Evolutionary conservation across 1,140 invertebrate genomes (phyloP).

Genomic region (Ladona fulva): DNA sequence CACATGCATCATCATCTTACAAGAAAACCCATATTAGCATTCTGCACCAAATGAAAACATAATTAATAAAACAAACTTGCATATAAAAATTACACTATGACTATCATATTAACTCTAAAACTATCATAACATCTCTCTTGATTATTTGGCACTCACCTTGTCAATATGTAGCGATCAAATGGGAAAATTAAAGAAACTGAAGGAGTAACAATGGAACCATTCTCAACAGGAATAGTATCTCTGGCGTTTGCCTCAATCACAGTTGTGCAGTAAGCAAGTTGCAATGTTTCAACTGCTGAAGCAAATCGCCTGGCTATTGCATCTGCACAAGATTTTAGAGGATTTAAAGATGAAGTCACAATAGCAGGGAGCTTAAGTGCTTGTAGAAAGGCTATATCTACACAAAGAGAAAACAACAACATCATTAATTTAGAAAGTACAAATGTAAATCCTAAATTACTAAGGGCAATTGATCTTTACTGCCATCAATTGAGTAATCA

Average conservation of each 20-base stretch:
- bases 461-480: no score
- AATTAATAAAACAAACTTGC: no score
- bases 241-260: constrained; percentile 78
- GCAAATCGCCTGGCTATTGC: constrained; percentile 76
- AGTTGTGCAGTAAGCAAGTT: constrained; percentile 84
- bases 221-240: constrained; percentile 45
- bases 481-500: no score
- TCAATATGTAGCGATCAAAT: constrained; percentile 69
- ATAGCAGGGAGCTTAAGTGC: constrained; percentile 74
- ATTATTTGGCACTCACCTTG: constrained; percentile 37
- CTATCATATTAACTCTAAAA: background rate
- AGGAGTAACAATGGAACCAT: constrained; percentile 34
- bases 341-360: constrained; percentile 75
- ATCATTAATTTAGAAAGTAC: no score
- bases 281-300: constrained; percentile 71
- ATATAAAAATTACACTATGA: background rate
- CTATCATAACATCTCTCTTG: background rate
- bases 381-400: constrained; percentile 69
- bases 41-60: no score
- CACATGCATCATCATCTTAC: no score
- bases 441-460: no score
- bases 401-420: no score
- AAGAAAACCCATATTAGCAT: no score
- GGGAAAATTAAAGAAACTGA: constrained; percentile 63
- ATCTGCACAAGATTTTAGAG: constrained; percentile 65